Conservation (phyloP, 2,888 invertebrate species). For the Pseudococcus jackbeardsleyi region DNA sequence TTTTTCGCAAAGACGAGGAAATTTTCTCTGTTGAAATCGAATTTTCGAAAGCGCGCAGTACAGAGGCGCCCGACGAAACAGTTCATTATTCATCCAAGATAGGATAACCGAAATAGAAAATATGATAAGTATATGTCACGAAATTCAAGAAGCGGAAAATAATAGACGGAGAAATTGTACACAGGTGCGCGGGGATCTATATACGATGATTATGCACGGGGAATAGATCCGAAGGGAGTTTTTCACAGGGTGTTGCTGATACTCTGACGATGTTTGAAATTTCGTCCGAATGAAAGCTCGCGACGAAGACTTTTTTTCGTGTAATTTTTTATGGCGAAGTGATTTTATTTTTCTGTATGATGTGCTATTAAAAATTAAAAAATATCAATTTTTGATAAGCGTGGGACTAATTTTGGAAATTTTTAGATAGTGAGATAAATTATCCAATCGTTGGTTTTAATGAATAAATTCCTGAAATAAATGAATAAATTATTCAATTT, state of each 20-base stretch:
- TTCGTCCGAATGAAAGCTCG: background rate
- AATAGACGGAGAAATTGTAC: constrained; percentile 63
- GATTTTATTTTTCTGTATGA: background rate
- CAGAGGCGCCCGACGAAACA: constrained; percentile 63
- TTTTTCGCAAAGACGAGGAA: constrained; percentile 5
- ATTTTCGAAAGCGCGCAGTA: constrained; percentile 58
- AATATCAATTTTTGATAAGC: background rate
- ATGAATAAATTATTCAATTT: background rate
- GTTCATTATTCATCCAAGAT: constrained; percentile 65
- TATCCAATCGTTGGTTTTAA: background rate
- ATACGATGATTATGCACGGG: constrained; percentile 36
- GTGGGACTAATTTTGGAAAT: background rate
- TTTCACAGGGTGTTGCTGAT: constrained; percentile 21
- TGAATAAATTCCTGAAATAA: background rate
- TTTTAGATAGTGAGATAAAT: background rate
- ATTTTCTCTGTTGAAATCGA: constrained; percentile 60
- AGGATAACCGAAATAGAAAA: constrained; percentile 65
- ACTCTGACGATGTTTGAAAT: background rate
- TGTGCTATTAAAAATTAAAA: background rate
- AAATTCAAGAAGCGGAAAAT: constrained; percentile 65
- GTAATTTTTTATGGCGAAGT: too few species aligned
- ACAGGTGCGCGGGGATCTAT: constrained; percentile 49
- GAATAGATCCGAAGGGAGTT: constrained; percentile 53
- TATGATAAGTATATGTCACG: constrained; percentile 65
- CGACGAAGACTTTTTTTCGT: background rate